These are phyloP conservation scores for Istiophorus platypterus DNA, from an alignment of 2,113 vertebrate genomes.

Conservation along the genomic window DNA sequence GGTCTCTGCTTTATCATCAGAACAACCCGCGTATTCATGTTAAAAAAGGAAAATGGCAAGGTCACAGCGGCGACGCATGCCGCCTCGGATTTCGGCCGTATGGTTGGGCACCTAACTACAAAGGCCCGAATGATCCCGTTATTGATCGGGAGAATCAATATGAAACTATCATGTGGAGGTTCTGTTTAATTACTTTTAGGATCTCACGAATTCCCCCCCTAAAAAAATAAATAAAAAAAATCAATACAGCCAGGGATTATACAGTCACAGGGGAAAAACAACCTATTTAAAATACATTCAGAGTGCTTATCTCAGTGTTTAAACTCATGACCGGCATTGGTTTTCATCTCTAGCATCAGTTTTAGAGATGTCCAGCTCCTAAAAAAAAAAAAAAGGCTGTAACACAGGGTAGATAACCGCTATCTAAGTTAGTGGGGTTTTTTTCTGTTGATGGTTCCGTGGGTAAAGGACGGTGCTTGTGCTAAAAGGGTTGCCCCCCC, in stretches of 20 bases:
- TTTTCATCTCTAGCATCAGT: not conserved
- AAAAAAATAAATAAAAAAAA: no score
- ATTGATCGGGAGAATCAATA: not conserved
- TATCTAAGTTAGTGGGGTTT: not conserved
- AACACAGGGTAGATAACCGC: slow-evolving; percentile 5
- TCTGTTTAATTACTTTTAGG: not conserved
- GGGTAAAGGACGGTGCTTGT: not conserved
- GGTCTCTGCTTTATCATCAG: not conserved
- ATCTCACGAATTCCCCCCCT: not conserved
- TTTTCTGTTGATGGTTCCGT: not conserved
- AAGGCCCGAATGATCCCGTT: slow-evolving; percentile 1
- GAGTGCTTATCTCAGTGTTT: not conserved
- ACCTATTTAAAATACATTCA: not conserved
- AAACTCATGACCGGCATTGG: not conserved
- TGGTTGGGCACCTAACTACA: not conserved
- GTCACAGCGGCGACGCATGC: not conserved
- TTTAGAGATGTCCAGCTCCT: not conserved
- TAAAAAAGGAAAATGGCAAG: not conserved
- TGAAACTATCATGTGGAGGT: not conserved
- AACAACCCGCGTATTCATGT: not conserved
- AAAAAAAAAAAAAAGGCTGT: no score
- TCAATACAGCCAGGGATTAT: not conserved
- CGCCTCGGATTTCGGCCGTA: not conserved
- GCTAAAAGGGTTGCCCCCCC: slow-evolving; percentile 24
- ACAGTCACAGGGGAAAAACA: not conserved